Base-by-base conservation (phyloP, 2,888 invertebrate genomes). In the Timandra comae region DNA sequence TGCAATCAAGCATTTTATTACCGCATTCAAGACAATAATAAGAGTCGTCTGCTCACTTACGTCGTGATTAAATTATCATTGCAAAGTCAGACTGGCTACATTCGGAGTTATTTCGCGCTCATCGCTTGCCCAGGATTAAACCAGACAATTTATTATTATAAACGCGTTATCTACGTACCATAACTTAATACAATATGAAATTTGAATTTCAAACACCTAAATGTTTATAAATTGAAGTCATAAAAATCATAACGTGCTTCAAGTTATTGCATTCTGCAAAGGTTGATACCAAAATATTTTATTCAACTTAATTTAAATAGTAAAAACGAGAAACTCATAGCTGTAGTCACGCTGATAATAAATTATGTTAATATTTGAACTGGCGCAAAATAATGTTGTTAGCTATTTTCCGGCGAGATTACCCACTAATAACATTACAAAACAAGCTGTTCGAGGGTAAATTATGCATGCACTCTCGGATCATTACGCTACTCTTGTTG, bases 391-490 rank as follows among this genome's bases (percentile, higher is more conserved):
- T 81, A 77, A 82, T 77, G 78, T 66, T 74, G 74, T 73, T 74
- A 74, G 77, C 75, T 70, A 74, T 77, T 75, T 69, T 69, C 73
- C 74, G 68, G 63, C 79, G 76, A 82, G 81, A 85, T 85, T 84
- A 80, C 80, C 63, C 75, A 78, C 84, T 85, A 85, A 85, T 82
- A 80, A 82, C 79, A 80, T 85, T 77, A 82, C 80, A 78, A 76
- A 82, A 79, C 80, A 79, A 78, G 79, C 82, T 77, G 69, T 77
- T 76, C 73, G 77, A 65, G 63, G 69, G 65, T 84, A 81, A 85
- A 85, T 85, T 85, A 85, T 85, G 85, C 84, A 85, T 84, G 71
- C 77, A 73, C 67, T 82, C 70, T 67, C 84, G 85, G 80, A 76
- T 84, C 85, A 85, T 84, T 85, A 85, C 84, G 82, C 57, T 64